Base-by-base conservation (phyloP, 2,797 vertebrate species). In the Eurystomus glaucurus region DNA sequence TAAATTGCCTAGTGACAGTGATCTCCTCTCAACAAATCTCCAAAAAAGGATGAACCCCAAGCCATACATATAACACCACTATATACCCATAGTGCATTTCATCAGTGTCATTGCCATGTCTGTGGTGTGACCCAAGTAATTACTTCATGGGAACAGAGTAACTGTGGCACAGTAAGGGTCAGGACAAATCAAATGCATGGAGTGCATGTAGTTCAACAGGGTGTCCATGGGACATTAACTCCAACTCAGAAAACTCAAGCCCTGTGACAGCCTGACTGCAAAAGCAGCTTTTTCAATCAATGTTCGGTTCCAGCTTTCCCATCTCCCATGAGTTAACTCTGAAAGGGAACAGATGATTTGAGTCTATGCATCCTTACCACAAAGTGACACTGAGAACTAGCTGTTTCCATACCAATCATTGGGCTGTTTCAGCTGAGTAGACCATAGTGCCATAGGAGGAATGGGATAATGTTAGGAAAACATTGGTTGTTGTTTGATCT, bases 31-130 rank as follows among this genome's bases (percentile, higher is more conserved):
- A 33, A 41, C 18, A 54, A 39, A 16, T 55, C 22, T 60, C 75
- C 20, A 8, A 43, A 39, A 57, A 90, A 9, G 10, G 6, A 90
- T 14, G 25, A 17, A 8, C 2, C 16, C 45, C 25, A 66, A 75
- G n/a, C n/a, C 15, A 29, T 1, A 39, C 12, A 29, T 2, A 0
- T 18, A 61, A 12, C 11, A 68, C 14, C 23, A 18, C 4, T 62
- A 28, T 7, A 37, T 10, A 76, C 19, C 5, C 37, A 12, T 2
- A 33, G 17, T 3, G n/a, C 4, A 1, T 55, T 71, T 88, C 37
- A 76, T 19, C 37, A 39, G 21, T 23, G 29, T 29, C 55, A 55
- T 0, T 23, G 20, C 22, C 68, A 45, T 2, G 2, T 25, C 78
- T 58, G 29, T n/a, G 51, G 9, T 2, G 5, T 23, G 21, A 62